Evolutionary conservation across 2,113 vertebrate genomes (phyloP).

Genomic region (Isichthys henryi): DNA sequence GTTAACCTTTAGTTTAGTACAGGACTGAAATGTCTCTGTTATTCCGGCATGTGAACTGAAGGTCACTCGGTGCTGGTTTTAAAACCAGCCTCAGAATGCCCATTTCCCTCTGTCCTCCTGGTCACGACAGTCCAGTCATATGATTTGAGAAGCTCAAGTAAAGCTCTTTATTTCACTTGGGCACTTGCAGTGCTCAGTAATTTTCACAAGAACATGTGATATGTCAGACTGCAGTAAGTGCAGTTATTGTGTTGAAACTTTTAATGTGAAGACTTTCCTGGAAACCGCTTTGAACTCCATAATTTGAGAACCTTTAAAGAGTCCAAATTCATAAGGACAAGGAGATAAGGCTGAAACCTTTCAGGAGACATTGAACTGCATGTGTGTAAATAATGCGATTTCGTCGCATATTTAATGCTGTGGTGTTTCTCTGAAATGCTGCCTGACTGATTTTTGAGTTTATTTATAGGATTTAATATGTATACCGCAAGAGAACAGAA

Average conservation of each 20-base stretch:
- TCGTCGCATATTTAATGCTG: background rate
- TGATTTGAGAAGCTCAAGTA: background rate
- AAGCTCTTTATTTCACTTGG: background rate
- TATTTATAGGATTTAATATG: background rate
- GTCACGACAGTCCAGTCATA: background rate
- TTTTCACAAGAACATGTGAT: background rate
- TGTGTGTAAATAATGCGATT: background rate
- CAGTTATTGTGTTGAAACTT: background rate
- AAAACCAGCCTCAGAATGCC: background rate
- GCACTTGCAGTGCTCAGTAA: background rate
- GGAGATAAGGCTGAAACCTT: background rate
- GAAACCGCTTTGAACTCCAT: background rate
- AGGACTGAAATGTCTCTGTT: background rate
- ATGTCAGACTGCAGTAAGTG: background rate
- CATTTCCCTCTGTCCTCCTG: background rate
- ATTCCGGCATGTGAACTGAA: background rate
- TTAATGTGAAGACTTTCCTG: background rate
- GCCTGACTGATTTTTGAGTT: background rate
- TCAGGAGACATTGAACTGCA: background rate
- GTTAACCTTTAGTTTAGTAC: background rate
- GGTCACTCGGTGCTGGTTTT: background rate
- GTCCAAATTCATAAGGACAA: background rate
- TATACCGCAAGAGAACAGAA: background rate
- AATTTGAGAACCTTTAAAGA: background rate
- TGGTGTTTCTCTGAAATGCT: background rate